Evolutionary conservation across 2,888 invertebrate species (phyloP), one percentile per base, ranked within the genome.

Genomic region (Sepioteuthis lessoniana): DNA sequence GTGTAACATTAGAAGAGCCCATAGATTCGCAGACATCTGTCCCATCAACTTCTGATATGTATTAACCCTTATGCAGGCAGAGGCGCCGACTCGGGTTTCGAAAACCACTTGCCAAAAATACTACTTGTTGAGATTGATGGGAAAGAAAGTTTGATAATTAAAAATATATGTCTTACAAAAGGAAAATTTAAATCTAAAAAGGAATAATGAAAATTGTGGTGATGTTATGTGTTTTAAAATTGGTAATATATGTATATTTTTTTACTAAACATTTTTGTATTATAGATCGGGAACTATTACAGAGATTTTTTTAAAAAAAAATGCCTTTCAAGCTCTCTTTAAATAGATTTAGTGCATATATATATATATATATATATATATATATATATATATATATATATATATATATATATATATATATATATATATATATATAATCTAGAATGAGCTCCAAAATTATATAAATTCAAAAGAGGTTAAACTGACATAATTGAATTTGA

Each of bases 341-440:
- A 19, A 47, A 47, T 13, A 47, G 19, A 47, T 31, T 90, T 1
- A 10, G 21, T 90, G 21, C 19, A 90, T 90, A 35, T 90, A 90
- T 90, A 35, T 90, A 90, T 90, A 35, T 90, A 35, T 90, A 90
- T 90, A 90, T 90, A 35, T 90, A 35, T 90, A 35, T 90, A 90
- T 90, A 90, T 90, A 90, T 90, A 90, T 90, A 90, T 90, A 90
- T 90, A 90, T 90, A 90, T 90, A 90, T 90, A 90, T 90, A 90
- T 90, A 90, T 90, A n/a, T 90, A n/a, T 90, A 10, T 90, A 37
- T 90, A 31, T 90, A 16, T 90, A 90, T 90, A 31, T 31, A 37
- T 90, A 90, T 90, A 37, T n/a, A 19, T 90, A 3, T 2, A n/a
- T 1, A 13, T 90, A 90, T 90, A n/a, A n/a, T n/a, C n/a, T n/a